Evolutionary conservation across 2,113 vertebrate genomes (phyloP).

Genomic region (Aramus guarauna): DNA sequence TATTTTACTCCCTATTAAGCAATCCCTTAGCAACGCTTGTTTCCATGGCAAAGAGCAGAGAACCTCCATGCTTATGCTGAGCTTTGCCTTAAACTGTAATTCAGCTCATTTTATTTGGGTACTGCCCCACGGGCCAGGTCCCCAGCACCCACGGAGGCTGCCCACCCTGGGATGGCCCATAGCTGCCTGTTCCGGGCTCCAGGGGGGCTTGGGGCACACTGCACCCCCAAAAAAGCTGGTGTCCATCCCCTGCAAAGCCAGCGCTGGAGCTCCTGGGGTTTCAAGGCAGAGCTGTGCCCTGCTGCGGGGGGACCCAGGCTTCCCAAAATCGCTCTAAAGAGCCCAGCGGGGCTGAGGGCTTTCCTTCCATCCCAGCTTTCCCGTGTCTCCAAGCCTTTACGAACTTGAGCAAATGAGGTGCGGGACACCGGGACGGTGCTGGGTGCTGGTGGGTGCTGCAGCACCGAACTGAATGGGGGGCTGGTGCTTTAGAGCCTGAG

Average conservation of each 20-base stretch:
- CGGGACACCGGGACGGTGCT: not conserved
- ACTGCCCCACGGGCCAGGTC: not conserved
- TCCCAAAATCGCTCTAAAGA: accelerated
- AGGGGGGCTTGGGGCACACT: accelerated
- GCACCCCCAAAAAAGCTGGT: not conserved
- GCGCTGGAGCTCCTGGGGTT: not conserved
- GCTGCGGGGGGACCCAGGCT: not conserved
- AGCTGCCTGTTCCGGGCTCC: too few species aligned
- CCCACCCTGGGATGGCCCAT: not conserved
- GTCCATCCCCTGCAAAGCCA: not conserved
- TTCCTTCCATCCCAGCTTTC: not conserved
- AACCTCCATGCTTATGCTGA: not conserved
- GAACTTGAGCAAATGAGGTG: accelerated
- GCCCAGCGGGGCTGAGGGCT: accelerated
- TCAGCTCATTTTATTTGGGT: not conserved
- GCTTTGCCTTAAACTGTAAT: not conserved
- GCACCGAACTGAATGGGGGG: accelerated
- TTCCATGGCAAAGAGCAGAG: constrained; percentile 34
- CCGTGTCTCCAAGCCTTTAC: accelerated
- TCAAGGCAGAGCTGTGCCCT: not conserved
- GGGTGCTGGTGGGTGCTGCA: not conserved
- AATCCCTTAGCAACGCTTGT: constrained; percentile 1
- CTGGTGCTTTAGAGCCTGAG: accelerated
- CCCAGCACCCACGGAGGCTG: not conserved
- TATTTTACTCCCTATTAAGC: not conserved